Base-by-base conservation (phyloP, 2,113 vertebrate genomes). In the Trematomus loennbergii region DNA sequence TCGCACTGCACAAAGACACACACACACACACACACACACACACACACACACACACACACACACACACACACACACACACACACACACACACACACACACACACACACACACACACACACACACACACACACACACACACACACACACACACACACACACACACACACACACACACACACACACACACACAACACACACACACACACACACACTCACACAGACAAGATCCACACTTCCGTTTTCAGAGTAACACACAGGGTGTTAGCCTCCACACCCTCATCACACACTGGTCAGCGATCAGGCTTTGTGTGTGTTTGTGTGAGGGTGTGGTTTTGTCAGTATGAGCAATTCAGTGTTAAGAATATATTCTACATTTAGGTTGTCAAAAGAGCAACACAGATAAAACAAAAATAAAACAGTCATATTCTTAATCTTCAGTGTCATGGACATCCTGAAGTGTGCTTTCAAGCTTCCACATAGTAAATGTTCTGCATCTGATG, bases 221-320 rank as follows among this genome's bases (percentile, higher is more conserved):
- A 36, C 36, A 36, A 36, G 36, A 40, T 40, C 36, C 29, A 69
- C 69, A 79, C 18, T 92, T 92, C 84, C 70, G 63, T 60, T 88
- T 66, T 80, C 33, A 82, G n/a, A 67, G 50, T 36, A 75, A 45
- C n/a, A 72, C 58, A 36, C 36, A 49, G 46, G 52, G 85, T 90
- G 89, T 92, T 76, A 69, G 9, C 29, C 11, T 67, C 70, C 87
- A 86, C 87, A 48, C 87, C 89, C 86, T 76, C 52, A 78, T 74
- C 72, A 67, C 67, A 69, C 64, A 57, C 40, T 79, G 64, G 55
- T 63, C 78, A 82, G n/a, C 1, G 53, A 40, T 40, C 36, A 40
- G n/a, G 52, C 33, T 68, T 17, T 64, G n/a, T 15, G 33, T 68
- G 12, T 48, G 46, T 64, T 60, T 29, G 67, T 50, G 25, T 60